Evolutionary conservation across 1,140 invertebrate genomes (phyloP).

Genomic region (Cyphomyrmex costatus): DNA sequence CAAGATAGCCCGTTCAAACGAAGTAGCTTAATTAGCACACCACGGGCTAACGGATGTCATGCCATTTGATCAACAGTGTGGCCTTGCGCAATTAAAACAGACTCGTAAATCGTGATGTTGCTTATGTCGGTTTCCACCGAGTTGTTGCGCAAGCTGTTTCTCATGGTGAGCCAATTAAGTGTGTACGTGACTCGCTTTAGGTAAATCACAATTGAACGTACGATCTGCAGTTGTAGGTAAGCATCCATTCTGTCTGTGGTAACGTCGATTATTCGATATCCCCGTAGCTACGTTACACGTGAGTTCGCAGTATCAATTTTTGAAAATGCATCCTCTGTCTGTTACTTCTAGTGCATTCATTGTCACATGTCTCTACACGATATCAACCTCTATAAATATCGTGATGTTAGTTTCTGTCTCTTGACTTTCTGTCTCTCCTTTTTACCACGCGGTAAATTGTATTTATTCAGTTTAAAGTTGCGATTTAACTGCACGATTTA

Average conservation of each 20-base stretch:
- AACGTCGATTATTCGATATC: constrained; percentile 78
- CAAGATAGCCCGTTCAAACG: not conserved
- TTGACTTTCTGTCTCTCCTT: not conserved
- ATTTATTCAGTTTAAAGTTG: not conserved
- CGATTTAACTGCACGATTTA: constrained; percentile 41
- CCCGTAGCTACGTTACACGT: constrained; percentile 80
- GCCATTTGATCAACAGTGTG: not conserved
- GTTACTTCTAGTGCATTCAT: constrained; percentile 59
- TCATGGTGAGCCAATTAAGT: constrained; percentile 74
- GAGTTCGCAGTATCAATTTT: constrained; percentile 75
- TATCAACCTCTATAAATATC: not conserved
- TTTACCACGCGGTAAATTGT: not conserved
- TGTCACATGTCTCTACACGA: constrained; percentile 20
- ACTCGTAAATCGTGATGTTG: not conserved
- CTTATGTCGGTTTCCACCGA: not conserved
- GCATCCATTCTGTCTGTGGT: constrained; percentile 79
- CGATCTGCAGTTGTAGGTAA: constrained; percentile 81
- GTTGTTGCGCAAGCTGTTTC: constrained; percentile 30
- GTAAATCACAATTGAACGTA: constrained; percentile 77
- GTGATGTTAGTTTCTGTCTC: not conserved
- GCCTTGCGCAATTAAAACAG: not conserved
- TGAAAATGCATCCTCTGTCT: constrained; percentile 78
- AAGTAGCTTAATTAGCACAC: constrained; percentile 68
- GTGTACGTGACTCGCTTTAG: constrained; percentile 46
- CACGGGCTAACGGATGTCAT: constrained; percentile 25